Conservation (phyloP, 64 coral and sea anemone genomes). For the Astreopora myriophthalma region DNA sequence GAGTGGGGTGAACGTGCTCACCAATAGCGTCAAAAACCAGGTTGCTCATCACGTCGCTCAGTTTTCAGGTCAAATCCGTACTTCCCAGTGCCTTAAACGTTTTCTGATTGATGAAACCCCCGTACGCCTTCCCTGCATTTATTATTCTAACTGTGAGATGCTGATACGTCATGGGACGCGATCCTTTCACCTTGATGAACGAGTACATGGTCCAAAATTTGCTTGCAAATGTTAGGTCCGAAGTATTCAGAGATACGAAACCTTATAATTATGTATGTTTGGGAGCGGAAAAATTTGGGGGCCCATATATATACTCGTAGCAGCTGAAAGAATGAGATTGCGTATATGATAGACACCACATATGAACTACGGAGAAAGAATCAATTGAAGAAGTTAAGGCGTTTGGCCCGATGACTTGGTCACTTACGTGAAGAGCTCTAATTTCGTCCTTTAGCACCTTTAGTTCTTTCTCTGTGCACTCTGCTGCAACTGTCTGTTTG, state of each 20-base stretch:
- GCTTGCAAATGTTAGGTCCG: not conserved
- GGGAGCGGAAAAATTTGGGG: too few species aligned
- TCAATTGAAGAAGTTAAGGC: too few species aligned
- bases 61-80: slow-evolving; percentile 77
- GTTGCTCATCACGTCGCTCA: too few species aligned
- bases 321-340: too few species aligned
- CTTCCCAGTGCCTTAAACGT: slow-evolving; percentile 32
- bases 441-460: slow-evolving; percentile 82
- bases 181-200: not conserved
- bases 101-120: slow-evolving; percentile 57
- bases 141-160: slow-evolving; percentile 37
- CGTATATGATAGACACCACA: too few species aligned
- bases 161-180: slow-evolving; percentile 5
- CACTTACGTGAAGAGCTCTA: slow-evolving; percentile 86
- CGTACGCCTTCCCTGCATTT: not conserved
- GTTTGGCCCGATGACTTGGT: not conserved
- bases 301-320: too few species aligned
- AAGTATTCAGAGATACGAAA: too few species aligned
- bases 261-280: too few species aligned
- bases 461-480: slow-evolving; percentile 75
- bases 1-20: too few species aligned
- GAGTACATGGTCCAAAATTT: not conserved
- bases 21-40: too few species aligned
- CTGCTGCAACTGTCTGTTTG: slow-evolving; percentile 59
- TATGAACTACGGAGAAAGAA: too few species aligned